Base-by-base conservation (phyloP, 1,140 invertebrate genomes). In the Drosophila seguyi region DNA sequence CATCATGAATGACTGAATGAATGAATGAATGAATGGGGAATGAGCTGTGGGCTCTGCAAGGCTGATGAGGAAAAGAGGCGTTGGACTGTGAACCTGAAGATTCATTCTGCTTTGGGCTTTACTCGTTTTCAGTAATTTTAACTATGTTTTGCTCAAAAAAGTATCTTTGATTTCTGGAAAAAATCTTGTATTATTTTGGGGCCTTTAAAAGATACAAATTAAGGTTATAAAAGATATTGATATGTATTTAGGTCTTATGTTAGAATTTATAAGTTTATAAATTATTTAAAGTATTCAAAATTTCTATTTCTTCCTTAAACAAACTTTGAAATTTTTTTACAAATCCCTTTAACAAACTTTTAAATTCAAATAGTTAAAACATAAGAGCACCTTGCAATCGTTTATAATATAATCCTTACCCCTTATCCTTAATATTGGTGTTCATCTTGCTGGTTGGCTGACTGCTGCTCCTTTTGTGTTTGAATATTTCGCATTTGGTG, bases 21-120 rank as follows among this genome's bases (percentile, higher is more conserved):
- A n/a, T 42, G 59, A 69, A 41, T 71, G 68, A 56, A 11, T 42
- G 41, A 42, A 18, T 42, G 62, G 7, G 48, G 48, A 71, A 39
- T 56, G 67, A 55, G 48, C 14, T 44, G 48, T 16, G 34, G 20
- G 50, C 60, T n/a, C 20, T 38, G 31, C 1, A 4, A 38, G 52
- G 50, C 20, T 31, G n/a, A 66, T 53, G 55, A 47, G 56, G 27
- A 7, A 48, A 48, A 61, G 59, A 85, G 86, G 88, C 81, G 88
- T 88, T 84, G 81, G 88, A 91, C 84, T 91, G 88, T 91, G 73
- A 91, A 91, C 69, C 72, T 62, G 61, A 38, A 78, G 74, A 91
- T 80, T 42, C 48, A 20, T 38, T 38, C 6, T 22, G 31, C 16
- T 22, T 29, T 36, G 18, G 36, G 25, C 25, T 36, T 20, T 27